phyloP scores from a whole-genome alignment of 2,797 vertebrate species.

The Cynopterus sphinx region DNA sequence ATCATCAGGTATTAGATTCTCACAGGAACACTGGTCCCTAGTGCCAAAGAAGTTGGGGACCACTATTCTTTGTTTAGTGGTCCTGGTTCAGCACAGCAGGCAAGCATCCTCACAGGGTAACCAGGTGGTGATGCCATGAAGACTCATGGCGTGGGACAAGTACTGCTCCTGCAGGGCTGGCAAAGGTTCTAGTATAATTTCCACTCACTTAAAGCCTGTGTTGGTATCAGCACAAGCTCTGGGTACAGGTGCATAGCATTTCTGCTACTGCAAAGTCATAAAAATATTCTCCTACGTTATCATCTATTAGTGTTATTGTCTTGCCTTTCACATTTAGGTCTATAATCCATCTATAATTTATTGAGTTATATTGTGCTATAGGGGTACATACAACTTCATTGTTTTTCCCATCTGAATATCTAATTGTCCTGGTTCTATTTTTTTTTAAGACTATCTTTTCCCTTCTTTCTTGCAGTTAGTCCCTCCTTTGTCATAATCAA shows the following conservation, averaged over 20 bases:
- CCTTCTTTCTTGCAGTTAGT: not conserved
- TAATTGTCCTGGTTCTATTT: not conserved
- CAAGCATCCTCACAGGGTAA: not conserved
- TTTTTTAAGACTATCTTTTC: not conserved
- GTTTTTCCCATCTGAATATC: not conserved
- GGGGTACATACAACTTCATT: not conserved
- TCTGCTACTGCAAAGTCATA: not conserved
- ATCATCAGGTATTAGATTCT: too few species aligned
- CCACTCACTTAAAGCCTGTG: not conserved
- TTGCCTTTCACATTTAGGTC: conserved; percentile 2
- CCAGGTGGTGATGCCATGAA: not conserved
- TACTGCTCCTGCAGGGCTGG: not conserved
- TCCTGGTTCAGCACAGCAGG: not conserved
- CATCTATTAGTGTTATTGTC: not conserved
- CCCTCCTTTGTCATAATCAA: not conserved
- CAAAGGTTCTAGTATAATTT: not conserved
- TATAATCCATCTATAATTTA: not conserved
- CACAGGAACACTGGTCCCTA: too few species aligned
- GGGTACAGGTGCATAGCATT: not conserved
- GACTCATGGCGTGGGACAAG: not conserved
- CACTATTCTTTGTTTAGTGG: not conserved
- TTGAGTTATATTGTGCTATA: not conserved
- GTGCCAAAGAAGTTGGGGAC: too few species aligned
- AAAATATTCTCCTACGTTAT: not conserved
- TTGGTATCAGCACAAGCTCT: not conserved